Evolutionary conservation across 1,140 invertebrate genomes (phyloP), one percentile per base, ranked within the genome.

Genomic region (Agraylea sexmaculata): DNA sequence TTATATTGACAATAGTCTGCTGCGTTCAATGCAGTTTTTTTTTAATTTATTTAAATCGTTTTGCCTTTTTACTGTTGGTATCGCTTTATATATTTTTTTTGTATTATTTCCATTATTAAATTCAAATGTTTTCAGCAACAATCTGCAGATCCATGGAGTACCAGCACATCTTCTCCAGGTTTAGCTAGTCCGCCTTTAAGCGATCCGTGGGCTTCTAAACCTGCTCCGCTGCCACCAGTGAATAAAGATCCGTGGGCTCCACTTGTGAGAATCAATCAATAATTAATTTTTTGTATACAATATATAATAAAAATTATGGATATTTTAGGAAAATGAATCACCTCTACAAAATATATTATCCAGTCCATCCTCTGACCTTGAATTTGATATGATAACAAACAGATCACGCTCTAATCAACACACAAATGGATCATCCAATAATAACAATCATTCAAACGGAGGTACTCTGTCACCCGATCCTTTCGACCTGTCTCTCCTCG

Each of bases 301-400:
- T 37, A 7, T 6, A 13, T 32, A 8, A 27, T 10, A 38, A 37
- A 8, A 35, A 3, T 17, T 11, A 30, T 31, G 1, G n/a, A n/a
- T 38, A 42, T 48, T 42, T 11, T 40, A 49, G 47, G 27, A 27
- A 25, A 43, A 31, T 23, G 37, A 45, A 29, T 46, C 47, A 2
- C 41, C 62, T 0, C 57, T 58, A 8, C 50, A 46, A 42, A 60
- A 57, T 25, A 45, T 57, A 40, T 40, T 64, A 36, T 61, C 69
- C 27, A 75, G 73, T 51, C 74, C 77, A 13, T 69, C 75, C n/a
- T 73, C 74, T 4, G 80, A 83, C 58, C 65, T 86, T 52, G 82
- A 86, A 58, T 88, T 88, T 56, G 83, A 87, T 60, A 68, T 81
- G 30, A 80, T 88, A 46, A 79, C 79, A 25, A 85, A 86, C 62